Percentiles rank a stretch among this genome's conserved stretches.
Conservation (phyloP, 2,797 vertebrate species). For the Arnoldichthys spilopterus region DNA sequence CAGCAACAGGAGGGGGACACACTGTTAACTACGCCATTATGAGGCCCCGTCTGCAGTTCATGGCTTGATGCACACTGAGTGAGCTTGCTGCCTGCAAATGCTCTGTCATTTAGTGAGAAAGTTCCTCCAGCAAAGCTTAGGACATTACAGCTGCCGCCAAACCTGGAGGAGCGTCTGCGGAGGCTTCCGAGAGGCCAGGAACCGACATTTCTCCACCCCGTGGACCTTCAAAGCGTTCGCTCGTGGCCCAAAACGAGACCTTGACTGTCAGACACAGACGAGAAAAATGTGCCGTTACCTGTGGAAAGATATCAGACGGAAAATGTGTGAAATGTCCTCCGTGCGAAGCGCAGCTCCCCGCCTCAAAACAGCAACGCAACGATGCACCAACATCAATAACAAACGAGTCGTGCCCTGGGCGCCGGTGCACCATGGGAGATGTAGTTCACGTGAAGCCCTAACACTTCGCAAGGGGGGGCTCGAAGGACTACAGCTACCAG, state of each 20-base stretch:
- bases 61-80: neutral
- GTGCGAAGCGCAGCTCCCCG: constrained; percentile 1
- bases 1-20: too few species aligned
- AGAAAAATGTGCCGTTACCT: constrained; percentile 1
- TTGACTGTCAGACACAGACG: too few species aligned
- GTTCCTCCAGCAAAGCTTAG: too few species aligned
- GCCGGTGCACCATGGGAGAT: neutral
- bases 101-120: too few species aligned
- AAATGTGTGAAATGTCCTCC: neutral
- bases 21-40: neutral
- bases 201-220: too few species aligned
- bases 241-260: too few species aligned
- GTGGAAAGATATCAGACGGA: neutral
- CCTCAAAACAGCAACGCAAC: constrained; percentile 22
- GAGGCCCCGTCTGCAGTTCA: neutral
- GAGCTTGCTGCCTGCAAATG: neutral
- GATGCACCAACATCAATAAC: constrained; percentile 24
- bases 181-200: too few species aligned
- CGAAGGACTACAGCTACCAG: constrained; percentile 27
- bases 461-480: too few species aligned
- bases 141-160: too few species aligned
- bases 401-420: neutral
- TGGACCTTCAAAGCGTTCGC: too few species aligned
- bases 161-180: too few species aligned
- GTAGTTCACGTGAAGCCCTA: too few species aligned